Percentiles rank a stretch among this genome's conserved stretches.
Conservation (phyloP, 1,140 invertebrate species). For the Glomeris maerens region DNA sequence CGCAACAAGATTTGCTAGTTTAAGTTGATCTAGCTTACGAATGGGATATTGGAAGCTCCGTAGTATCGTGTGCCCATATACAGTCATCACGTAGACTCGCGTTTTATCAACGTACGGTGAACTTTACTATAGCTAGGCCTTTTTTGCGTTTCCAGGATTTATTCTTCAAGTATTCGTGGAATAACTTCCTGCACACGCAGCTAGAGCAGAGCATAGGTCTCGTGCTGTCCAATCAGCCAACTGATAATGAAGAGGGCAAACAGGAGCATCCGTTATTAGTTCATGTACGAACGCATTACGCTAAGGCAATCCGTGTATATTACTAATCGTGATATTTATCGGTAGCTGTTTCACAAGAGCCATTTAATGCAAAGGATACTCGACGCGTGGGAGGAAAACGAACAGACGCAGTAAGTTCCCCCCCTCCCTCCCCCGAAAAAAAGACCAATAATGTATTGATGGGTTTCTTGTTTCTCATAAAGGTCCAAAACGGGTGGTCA, state of each 20-base stretch:
- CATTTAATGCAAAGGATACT: slow-evolving; percentile 48
- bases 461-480: slow-evolving; percentile 12
- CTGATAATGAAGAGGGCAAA: slow-evolving; percentile 25
- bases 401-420: slow-evolving; percentile 33
- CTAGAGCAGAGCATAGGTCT: slow-evolving; percentile 55
- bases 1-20: no score
- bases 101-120: no score
- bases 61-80: not conserved
- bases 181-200: slow-evolving; percentile 80
- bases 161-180: slow-evolving; percentile 67
- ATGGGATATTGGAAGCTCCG: no score
- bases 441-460: slow-evolving; percentile 9
- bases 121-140: no score
- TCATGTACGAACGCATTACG: slow-evolving; percentile 24
- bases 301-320: slow-evolving; percentile 1
- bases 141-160: slow-evolving; percentile 43
- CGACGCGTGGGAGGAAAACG: slow-evolving; percentile 48
- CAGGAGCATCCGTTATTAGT: slow-evolving; percentile 29
- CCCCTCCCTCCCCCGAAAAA: no score
- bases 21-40: no score
- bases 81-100: not conserved
- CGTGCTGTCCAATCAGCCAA: slow-evolving; percentile 39
- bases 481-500: slow-evolving; percentile 35
- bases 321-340: no score
- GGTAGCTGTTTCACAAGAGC: slow-evolving; percentile 51